Evolutionary conservation across 2,888 invertebrate genomes (phyloP).

Genomic region (Drosophila limbata): DNA sequence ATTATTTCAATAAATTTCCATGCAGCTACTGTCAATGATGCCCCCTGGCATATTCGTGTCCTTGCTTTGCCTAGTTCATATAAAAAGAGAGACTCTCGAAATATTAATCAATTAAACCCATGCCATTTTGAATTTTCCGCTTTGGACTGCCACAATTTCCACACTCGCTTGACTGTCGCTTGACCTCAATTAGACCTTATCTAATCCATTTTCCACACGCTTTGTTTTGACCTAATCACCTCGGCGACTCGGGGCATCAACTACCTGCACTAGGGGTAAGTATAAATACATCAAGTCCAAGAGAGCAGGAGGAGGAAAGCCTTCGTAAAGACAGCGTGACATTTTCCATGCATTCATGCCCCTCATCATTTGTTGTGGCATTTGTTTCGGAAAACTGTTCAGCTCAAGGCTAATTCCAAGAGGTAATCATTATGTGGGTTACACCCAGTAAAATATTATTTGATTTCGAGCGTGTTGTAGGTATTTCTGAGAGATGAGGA

Average conservation of each 20-base stretch:
- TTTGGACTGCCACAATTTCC: slow-evolving; percentile 23
- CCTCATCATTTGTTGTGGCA: slow-evolving; percentile 27
- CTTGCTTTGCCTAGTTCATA: background rate
- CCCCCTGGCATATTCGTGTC: background rate
- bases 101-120: slow-evolving; percentile 34
- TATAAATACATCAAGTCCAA: slow-evolving; percentile 31
- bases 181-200: slow-evolving; percentile 73
- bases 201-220: slow-evolving; percentile 69
- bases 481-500: background rate
- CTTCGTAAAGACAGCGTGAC: slow-evolving; percentile 64
- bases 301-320: slow-evolving; percentile 20
- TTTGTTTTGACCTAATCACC: slow-evolving; percentile 68
- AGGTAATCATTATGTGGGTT: slow-evolving; percentile 65
- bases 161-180: slow-evolving; percentile 45
- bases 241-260: slow-evolving; percentile 31
- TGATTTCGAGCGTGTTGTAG: slow-evolving; percentile 2
- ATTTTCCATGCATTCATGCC: slow-evolving; percentile 57
- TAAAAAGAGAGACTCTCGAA: slow-evolving; percentile 6
- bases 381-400: slow-evolving; percentile 34
- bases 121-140: slow-evolving; percentile 23
- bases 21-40: background rate
- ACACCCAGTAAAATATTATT: slow-evolving; percentile 51
- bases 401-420: slow-evolving; percentile 47
- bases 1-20: background rate
- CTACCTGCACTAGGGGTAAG: slow-evolving; percentile 56